Evolutionary conservation across 64 coral and sea anemone species (phyloP), one percentile per base, ranked within the genome.

Genomic region (Acropora tenuis): DNA sequence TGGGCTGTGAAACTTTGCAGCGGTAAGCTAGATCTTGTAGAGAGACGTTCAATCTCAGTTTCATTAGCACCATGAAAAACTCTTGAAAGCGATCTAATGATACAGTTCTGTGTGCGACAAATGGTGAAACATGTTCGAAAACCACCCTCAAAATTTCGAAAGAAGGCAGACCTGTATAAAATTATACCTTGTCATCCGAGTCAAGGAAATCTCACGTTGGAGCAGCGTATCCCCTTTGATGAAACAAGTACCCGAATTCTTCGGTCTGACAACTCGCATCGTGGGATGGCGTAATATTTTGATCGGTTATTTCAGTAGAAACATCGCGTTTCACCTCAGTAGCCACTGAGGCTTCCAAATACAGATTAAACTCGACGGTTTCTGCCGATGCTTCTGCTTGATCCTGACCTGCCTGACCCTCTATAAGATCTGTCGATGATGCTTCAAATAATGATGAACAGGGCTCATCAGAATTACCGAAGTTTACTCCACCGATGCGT

Each of bases 241-340:
- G 7, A 76, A 92, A 86, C 90, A 86, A 46, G 45, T 92, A 92
- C 20, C 84, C 52, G 59, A 92, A 92, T 46, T 92, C 90, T n/a
- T 86, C 48, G 53, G 90, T 87, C 90, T 92, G 90, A 72, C 69
- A 72, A 40, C 69, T 72, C 6, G 69, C 16, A 72, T 72, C 13
- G 69, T 55, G 50, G 50, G 50, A 55, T 55, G 50, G 50, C 9
- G 50, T 55, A 55, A 55, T 55, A 55, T 55, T 55, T 55, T 55
- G 50, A 55, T 55, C 50, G 50, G 50, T 55, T 55, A 55, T 55
- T 55, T 55, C 50, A 55, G 50, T 55, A 55, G 9, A 55, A 55
- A 55, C 50, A 55, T 55, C 50, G 50, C 50, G 3, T 55, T 55
- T 55, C 50, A 9, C 50, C 50, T 55, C 50, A 9, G 50, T 55